These are phyloP conservation scores for Bradypodion pumilum DNA, from an alignment of 2,797 vertebrate species.

Conservation along the genomic window DNA sequence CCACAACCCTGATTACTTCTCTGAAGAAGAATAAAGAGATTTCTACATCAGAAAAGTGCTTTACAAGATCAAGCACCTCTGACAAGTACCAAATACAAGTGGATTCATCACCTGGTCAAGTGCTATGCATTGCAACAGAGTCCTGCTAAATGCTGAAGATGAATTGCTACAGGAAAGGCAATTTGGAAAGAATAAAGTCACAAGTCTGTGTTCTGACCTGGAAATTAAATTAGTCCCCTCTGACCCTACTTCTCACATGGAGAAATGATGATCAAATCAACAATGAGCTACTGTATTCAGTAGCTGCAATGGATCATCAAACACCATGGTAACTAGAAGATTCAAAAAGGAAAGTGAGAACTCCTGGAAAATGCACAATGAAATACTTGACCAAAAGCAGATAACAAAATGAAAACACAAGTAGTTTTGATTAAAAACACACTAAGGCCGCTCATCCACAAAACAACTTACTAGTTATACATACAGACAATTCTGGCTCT, in stretches of 20 bases:
- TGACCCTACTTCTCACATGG: conserved; percentile 24
- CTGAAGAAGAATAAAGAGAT: conserved; percentile 49
- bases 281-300: background rate
- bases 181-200: conserved; percentile 54
- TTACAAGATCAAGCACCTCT: conserved; percentile 68
- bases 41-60: conserved; percentile 64
- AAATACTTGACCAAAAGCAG: background rate
- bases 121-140: conserved; percentile 52
- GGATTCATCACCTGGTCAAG: conserved; percentile 54
- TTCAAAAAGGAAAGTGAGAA: conserved; percentile 11
- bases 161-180: conserved; percentile 62
- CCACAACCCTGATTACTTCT: conserved; percentile 69
- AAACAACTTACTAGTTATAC: background rate
- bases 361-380: background rate
- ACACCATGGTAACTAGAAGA: background rate
- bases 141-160: conserved; percentile 56
- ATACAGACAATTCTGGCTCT: too few species aligned
- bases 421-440: conserved; percentile 8
- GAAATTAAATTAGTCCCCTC: conserved; percentile 45
- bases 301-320: background rate
- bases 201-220: conserved; percentile 40
- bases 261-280: conserved; percentile 24
- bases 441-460: background rate
- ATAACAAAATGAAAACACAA: background rate
- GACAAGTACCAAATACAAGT: conserved; percentile 50